Evolutionary conservation across 1,140 invertebrate genomes (phyloP).

Genomic region (Drosophila tsacasi): DNA sequence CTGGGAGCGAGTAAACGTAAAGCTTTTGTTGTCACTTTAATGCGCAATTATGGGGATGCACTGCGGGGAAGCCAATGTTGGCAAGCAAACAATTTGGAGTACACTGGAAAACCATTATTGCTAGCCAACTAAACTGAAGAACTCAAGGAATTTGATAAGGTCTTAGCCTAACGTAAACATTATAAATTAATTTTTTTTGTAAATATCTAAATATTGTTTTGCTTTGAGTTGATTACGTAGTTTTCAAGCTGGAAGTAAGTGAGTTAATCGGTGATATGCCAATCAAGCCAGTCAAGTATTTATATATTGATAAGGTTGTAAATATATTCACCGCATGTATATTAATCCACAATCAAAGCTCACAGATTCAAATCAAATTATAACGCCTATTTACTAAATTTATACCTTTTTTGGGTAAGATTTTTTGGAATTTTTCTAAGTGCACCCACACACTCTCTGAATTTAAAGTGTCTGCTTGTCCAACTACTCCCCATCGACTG

Average conservation of each 20-base stretch:
- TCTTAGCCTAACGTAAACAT: neutral
- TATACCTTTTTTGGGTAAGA: neutral
- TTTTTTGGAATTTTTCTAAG: neutral
- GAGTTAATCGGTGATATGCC: neutral
- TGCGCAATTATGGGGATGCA: conserved; percentile 23
- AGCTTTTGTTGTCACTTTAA: conserved; percentile 52
- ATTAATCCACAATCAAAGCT: too few species aligned
- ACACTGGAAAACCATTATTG: conserved; percentile 3
- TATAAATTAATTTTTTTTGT: neutral
- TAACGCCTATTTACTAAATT: too few species aligned
- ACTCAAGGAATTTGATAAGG: neutral
- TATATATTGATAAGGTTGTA: neutral
- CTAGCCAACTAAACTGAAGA: neutral
- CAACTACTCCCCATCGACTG: conserved; percentile 11
- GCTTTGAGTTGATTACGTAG: neutral
- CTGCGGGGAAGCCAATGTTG: conserved; percentile 15
- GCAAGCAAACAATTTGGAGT: conserved; percentile 1
- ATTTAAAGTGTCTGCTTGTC: conserved; percentile 2
- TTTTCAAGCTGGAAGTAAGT: neutral
- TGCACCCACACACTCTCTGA: neutral
- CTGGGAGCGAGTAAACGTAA: neutral
- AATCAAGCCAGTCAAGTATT: neutral
- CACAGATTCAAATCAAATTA: too few species aligned
- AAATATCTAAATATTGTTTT: neutral
- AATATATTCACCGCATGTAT: too few species aligned